Conservation (phyloP, 2,888 invertebrate species). For the Protodeltote pygarga region DNA sequence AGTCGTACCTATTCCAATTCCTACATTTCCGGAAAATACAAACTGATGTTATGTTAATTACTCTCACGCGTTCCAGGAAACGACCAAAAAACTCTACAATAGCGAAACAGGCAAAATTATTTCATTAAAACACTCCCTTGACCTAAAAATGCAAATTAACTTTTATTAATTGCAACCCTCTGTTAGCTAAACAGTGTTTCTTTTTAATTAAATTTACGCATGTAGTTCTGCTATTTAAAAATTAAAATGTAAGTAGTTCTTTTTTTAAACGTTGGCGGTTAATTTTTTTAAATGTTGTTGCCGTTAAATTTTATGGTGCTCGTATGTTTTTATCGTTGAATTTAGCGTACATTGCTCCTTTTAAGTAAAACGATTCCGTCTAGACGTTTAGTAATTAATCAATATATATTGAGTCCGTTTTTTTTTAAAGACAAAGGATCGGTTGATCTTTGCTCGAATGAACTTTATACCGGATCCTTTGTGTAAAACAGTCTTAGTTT, state of each 20-base stretch:
- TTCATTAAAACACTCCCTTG: slow-evolving; percentile 49
- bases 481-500: too few relatives aligned
- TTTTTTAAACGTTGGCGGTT: too few relatives aligned
- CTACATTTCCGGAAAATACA: too few relatives aligned
- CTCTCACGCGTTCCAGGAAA: slow-evolving; percentile 21
- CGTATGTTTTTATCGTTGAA: not conserved
- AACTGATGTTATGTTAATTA: slow-evolving; percentile 35
- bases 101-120: slow-evolving; percentile 39
- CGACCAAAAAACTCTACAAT: slow-evolving; percentile 25
- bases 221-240: slow-evolving; percentile 22
- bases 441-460: too few relatives aligned
- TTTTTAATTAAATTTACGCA: slow-evolving; percentile 47
- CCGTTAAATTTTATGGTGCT: not conserved
- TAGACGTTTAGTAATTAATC: too few relatives aligned
- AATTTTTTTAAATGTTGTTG: not conserved
- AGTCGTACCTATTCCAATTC: too few relatives aligned
- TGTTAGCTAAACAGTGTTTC: slow-evolving; percentile 42
- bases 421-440: too few relatives aligned
- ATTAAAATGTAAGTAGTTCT: slow-evolving; percentile 4
- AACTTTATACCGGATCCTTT: too few relatives aligned
- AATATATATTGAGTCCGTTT: too few relatives aligned
- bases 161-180: slow-evolving; percentile 52
- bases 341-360: too few relatives aligned
- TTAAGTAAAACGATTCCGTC: too few relatives aligned
- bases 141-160: slow-evolving; percentile 54